Evolutionary conservation across 1,140 invertebrate species (phyloP).

Genomic region (Leptoteleia sp.): DNA sequence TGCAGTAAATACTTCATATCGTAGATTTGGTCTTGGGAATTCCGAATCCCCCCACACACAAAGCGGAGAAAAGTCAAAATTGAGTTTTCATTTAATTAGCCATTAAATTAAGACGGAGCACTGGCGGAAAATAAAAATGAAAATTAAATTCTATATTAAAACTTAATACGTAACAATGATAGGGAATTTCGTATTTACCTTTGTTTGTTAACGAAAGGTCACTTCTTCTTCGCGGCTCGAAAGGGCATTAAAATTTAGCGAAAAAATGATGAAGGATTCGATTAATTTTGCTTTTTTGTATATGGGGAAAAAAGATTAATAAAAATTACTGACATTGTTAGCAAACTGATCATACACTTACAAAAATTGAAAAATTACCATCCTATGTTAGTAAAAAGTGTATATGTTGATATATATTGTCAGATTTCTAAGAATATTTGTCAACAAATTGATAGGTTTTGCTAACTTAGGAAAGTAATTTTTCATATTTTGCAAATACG

Average conservation of each 20-base stretch:
- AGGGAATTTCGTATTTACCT: slow-evolving; percentile 5
- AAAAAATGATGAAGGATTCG: slow-evolving; percentile 6
- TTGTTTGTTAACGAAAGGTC: slow-evolving; percentile 3
- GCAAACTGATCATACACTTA: too few relatives aligned
- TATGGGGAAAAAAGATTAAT: too few relatives aligned
- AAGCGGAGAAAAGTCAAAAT: slow-evolving; percentile 46
- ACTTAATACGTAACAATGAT: slow-evolving; percentile 28
- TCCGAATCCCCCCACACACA: slow-evolving; percentile 32
- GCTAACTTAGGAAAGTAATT: too few relatives aligned
- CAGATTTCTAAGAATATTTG: too few relatives aligned
- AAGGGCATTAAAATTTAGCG: slow-evolving; percentile 14
- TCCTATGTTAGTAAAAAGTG: too few relatives aligned
- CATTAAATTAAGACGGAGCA: slow-evolving; percentile 52
- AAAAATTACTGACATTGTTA: too few relatives aligned
- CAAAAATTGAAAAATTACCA: too few relatives aligned
- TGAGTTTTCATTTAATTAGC: slow-evolving; percentile 49
- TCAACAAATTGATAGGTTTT: too few relatives aligned
- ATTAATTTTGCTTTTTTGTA: slow-evolving; percentile 10
- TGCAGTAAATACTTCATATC: slow-evolving; percentile 72
- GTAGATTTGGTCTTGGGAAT: slow-evolving; percentile 57
- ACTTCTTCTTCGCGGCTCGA: background rate
- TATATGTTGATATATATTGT: too few relatives aligned
- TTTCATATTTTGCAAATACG: too few relatives aligned
- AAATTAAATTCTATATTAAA: slow-evolving; percentile 1
- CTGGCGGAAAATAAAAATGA: slow-evolving; percentile 4